These are phyloP conservation scores for Rhynchophorus ferrugineus DNA, from an alignment of 1,140 invertebrate genomes.

Conservation along the genomic window DNA sequence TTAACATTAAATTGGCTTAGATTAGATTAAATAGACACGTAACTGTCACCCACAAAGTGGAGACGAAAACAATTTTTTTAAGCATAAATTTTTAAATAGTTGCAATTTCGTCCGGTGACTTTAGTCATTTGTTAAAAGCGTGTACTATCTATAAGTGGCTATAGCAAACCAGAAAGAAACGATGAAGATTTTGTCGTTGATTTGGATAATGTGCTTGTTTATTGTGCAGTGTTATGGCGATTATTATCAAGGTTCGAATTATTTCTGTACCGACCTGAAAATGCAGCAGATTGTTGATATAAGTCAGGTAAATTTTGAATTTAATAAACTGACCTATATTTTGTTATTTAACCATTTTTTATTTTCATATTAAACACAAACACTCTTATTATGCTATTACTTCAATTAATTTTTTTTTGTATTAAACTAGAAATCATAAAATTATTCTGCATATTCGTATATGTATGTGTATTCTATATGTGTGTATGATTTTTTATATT, in stretches of 20 bases:
- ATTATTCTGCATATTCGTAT: too few relatives aligned
- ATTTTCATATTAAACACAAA: background rate
- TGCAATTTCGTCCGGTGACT: background rate
- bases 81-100: conserved; percentile 16
- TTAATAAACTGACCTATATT: background rate
- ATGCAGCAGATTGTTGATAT: conserved; percentile 30
- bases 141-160: too few relatives aligned
- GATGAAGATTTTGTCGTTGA: too few relatives aligned
- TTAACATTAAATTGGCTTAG: conserved; percentile 13
- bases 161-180: too few relatives aligned
- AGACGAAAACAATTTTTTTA: background rate
- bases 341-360: background rate
- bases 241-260: conserved; percentile 9
- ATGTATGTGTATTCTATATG: too few relatives aligned
- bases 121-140: background rate
- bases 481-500: too few relatives aligned
- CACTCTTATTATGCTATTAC: too few relatives aligned
- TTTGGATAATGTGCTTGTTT: background rate
- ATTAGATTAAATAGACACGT: conserved; percentile 17
- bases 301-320: conserved; percentile 25
- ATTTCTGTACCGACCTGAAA: conserved; percentile 28
- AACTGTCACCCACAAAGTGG: conserved; percentile 5
- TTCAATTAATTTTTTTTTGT: too few relatives aligned
- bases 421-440: too few relatives aligned
- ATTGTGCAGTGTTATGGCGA: conserved; percentile 5